These are phyloP conservation scores for Xiphophorus birchmanni DNA, from an alignment of 2,797 vertebrate genomes.

Conservation along the genomic window DNA sequence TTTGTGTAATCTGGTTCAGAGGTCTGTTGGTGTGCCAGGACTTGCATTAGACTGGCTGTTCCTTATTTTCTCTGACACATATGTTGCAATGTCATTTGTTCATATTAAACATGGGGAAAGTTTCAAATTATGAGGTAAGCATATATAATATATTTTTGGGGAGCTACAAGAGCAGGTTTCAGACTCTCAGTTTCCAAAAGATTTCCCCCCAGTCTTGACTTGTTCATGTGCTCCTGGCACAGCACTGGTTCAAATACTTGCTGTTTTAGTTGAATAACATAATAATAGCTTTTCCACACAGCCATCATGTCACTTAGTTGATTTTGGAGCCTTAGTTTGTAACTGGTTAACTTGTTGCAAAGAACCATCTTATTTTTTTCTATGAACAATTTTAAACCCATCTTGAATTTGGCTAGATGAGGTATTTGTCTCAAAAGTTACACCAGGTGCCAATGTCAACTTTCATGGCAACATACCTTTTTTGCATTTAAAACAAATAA, in stretches of 20 bases:
- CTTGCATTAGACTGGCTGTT: constrained; percentile 36
- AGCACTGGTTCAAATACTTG: neutral
- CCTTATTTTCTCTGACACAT: constrained; percentile 7
- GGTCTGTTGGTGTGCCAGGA: constrained; percentile 48
- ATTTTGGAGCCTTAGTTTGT: neutral
- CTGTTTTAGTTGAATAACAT: neutral
- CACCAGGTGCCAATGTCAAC: neutral
- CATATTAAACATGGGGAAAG: neutral
- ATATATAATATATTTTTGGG: constrained; percentile 5
- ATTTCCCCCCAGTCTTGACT: neutral
- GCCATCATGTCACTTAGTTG: neutral
- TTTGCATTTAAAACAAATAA: neutral
- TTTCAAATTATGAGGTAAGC: constrained; percentile 9
- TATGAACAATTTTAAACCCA: neutral
- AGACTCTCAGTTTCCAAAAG: neutral
- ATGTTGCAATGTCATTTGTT: constrained; percentile 2
- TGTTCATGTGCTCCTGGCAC: neutral
- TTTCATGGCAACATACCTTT: neutral
- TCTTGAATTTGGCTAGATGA: neutral
- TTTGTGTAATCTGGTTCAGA: constrained; percentile 42
- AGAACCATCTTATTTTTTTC: neutral
- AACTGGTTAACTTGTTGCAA: neutral
- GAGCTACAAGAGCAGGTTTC: neutral
- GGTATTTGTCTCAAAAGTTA: neutral
- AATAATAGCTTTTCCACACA: neutral